Conservation (phyloP, 2,888 invertebrate genomes). For the Coelinius sp. region DNA sequence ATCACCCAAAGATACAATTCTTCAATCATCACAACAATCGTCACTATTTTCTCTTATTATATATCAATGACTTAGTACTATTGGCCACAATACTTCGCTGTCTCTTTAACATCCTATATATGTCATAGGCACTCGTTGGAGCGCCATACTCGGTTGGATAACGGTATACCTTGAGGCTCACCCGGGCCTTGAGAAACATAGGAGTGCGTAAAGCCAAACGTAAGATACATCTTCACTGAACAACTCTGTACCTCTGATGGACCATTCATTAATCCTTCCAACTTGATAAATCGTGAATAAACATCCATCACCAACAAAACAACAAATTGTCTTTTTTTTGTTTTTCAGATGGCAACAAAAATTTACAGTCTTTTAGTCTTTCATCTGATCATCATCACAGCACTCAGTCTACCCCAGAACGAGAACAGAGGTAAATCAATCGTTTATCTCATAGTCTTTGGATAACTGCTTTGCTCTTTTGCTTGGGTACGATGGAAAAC, state of each 20-base stretch:
- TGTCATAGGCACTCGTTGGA: constrained; percentile 50
- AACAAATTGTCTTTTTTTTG: constrained; percentile 26
- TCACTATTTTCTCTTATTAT: not conserved
- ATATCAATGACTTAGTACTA: not conserved
- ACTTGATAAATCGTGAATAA: not conserved
- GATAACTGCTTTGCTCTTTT: constrained; percentile 35
- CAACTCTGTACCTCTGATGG: not conserved
- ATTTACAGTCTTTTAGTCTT: constrained; percentile 55
- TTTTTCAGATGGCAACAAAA: constrained; percentile 63
- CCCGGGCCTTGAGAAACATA: constrained; percentile 20
- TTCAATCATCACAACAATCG: not conserved
- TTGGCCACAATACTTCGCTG: constrained; percentile 15
- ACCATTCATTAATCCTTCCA: not conserved
- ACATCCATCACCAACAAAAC: not conserved
- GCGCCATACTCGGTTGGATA: constrained; percentile 48
- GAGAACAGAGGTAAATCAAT: constrained; percentile 55
- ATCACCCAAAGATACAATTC: not conserved
- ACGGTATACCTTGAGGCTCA: constrained; percentile 59
- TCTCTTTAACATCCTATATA: constrained; percentile 49
- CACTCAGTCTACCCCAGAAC: constrained; percentile 56
- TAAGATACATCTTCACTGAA: constrained; percentile 17
- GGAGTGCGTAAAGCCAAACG: constrained; percentile 46
- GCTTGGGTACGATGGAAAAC: constrained; percentile 11
- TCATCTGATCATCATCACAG: constrained; percentile 58
- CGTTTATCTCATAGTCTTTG: constrained; percentile 11